Conservation (phyloP, 2,888 invertebrate species). For the Helleia helle region DNA sequence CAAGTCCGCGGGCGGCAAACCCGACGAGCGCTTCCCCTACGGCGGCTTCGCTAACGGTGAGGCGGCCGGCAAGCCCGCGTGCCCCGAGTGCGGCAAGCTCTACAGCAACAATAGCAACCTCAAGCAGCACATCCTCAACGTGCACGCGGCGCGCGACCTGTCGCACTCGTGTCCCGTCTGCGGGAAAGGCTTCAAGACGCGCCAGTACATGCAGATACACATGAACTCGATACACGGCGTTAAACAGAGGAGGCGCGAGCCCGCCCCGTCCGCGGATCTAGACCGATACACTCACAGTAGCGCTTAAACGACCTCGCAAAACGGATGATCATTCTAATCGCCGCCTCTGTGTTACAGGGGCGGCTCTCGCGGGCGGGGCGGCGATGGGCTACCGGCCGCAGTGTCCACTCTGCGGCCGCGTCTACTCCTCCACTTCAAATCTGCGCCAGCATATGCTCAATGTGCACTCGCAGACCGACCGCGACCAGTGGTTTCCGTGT, state of each 20-base stretch:
- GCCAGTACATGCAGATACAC: constrained; percentile 81
- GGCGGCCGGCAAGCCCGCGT: constrained; percentile 70
- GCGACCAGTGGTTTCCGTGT: constrained; percentile 82
- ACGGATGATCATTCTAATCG: constrained; percentile 51
- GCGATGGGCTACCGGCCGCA: constrained; percentile 75
- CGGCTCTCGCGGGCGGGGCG: constrained; percentile 74
- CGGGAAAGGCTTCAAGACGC: constrained; percentile 79
- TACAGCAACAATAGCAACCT: constrained; percentile 81
- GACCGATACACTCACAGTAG: constrained; percentile 53
- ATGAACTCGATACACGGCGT: constrained; percentile 79
- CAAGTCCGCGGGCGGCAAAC: constrained; percentile 24
- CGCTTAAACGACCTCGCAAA: constrained; percentile 45
- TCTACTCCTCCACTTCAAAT: constrained; percentile 83
- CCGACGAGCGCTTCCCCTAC: constrained; percentile 32
- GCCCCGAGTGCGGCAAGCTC: constrained; percentile 79
- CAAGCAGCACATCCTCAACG: constrained; percentile 80
- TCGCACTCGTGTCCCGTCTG: constrained; percentile 77
- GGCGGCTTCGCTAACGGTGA: constrained; percentile 46
- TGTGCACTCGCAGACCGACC: constrained; percentile 80
- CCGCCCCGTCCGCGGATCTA: constrained; percentile 42
- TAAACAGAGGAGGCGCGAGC: constrained; percentile 71
- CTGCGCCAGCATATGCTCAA: constrained; percentile 84
- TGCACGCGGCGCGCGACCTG: constrained; percentile 76
- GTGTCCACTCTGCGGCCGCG: constrained; percentile 81
- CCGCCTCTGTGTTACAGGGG: constrained; percentile 80